These are phyloP conservation scores for Diloba caeruleocephala DNA, from an alignment of 2,888 invertebrate genomes.

Conservation along the genomic window DNA sequence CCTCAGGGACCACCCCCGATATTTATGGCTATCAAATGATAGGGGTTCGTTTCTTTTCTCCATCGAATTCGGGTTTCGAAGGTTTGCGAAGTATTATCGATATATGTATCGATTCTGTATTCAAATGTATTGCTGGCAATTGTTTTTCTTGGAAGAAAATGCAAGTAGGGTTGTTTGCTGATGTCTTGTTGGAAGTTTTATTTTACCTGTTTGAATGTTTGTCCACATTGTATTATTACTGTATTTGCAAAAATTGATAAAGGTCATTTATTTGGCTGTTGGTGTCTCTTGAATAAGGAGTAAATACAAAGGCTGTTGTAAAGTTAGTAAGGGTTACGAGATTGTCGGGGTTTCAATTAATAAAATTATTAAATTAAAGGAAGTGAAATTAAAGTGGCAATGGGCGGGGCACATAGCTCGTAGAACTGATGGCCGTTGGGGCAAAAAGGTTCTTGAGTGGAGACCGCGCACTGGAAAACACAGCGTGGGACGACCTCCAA, in stretches of 20 bases:
- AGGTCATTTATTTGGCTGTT: not conserved
- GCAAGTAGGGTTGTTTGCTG: constrained; percentile 4
- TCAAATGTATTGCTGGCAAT: constrained; percentile 18
- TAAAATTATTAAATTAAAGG: too few species aligned
- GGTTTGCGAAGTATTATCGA: constrained; percentile 7
- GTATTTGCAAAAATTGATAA: not conserved
- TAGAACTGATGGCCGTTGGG: too few species aligned
- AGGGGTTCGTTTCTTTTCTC: constrained; percentile 48
- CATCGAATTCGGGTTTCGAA: constrained; percentile 35
- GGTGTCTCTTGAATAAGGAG: too few species aligned
- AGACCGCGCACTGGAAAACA: too few species aligned
- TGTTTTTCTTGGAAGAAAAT: constrained; percentile 5
- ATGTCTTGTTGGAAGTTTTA: not conserved
- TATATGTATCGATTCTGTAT: constrained; percentile 25
- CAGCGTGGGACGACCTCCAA: too few species aligned
- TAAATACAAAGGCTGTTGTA: too few species aligned
- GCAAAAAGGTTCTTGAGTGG: too few species aligned
- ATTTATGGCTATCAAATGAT: constrained; percentile 65
- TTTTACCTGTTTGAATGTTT: constrained; percentile 3
- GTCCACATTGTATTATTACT: not conserved
- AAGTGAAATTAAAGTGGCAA: too few species aligned
- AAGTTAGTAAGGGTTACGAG: too few species aligned
- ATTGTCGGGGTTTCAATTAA: too few species aligned
- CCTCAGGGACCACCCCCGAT: constrained; percentile 52
- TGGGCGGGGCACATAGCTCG: too few species aligned